Evolutionary conservation across 2,888 invertebrate species (phyloP), one percentile per base, ranked within the genome.

Genomic region (Oeneis ivallda): DNA sequence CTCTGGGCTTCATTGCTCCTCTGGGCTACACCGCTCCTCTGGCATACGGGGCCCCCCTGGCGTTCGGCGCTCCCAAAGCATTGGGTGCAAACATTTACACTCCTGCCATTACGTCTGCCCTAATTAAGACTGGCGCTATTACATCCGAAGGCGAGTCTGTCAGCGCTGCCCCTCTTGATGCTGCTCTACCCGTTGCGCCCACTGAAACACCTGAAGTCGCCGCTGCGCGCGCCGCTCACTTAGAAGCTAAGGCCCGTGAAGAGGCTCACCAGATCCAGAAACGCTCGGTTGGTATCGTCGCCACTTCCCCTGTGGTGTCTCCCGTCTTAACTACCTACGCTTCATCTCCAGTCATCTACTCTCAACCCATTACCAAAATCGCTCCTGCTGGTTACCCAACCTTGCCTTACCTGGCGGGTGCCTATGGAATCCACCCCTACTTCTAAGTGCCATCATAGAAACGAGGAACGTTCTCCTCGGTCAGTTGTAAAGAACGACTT

Each of bases 161-260:
- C 15, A 60, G 71, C 10, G 64, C 65, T 4, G 64, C 70, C 0
- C 64, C 75, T 11, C 71, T 76, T n/a, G 71, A 77, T 6, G 72
- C 76, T n/a, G 70, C 76, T 7, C 77, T 75, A 6, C 81, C 85
- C n/a, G 73, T 80, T 60, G 78, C 85, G 19, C 86, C 87, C 45
- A 73, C 84, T 45, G 89, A 89, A 57, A 89, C 89, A 8, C 86
- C 88, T 52, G 89, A 89, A 70, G 87, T 89, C 15, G 72, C 84
- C 62, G 88, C 89, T 57, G 90, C 89, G 39, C 87, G 85, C 61
- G 82, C 85, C 56, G 87, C 85, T 17, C 90, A 88, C 76, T 83
- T 86, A 49, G 82, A 88, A 72, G 86, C 90, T 54, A 87, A 89
- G 70, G 85, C 85, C 63, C 71, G 84, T 8, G 80, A 84, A 68